These are phyloP conservation scores for cat (Felis catus) DNA, from an alignment of 2,113 vertebrate species.

Conservation along the genomic window F.catus_Fca126_mat1.0 CM031412.1:209418001-209418500, in stretches of 20 bases:
- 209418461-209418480: background rate
- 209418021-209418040: background rate
- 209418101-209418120: background rate
- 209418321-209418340: background rate
- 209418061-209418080: background rate
- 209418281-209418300: background rate
- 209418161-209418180: background rate
- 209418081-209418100: background rate
- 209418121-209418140: background rate
- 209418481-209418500: background rate
- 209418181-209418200: background rate
- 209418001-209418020: background rate
- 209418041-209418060: background rate
- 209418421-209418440: background rate
- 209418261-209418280: background rate
- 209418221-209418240: background rate
- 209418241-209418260: background rate
- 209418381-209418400: background rate
- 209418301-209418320: background rate
- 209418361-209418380: background rate
- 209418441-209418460: background rate
- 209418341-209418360: background rate
- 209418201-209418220: background rate
- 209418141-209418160: background rate
- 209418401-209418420: background rate